A percentile compares a stretch with the other conserved stretches of the same genome.
phyloP scores from a whole-genome alignment of 2,113 vertebrate species.

The Oreochromis aureus region DNA sequence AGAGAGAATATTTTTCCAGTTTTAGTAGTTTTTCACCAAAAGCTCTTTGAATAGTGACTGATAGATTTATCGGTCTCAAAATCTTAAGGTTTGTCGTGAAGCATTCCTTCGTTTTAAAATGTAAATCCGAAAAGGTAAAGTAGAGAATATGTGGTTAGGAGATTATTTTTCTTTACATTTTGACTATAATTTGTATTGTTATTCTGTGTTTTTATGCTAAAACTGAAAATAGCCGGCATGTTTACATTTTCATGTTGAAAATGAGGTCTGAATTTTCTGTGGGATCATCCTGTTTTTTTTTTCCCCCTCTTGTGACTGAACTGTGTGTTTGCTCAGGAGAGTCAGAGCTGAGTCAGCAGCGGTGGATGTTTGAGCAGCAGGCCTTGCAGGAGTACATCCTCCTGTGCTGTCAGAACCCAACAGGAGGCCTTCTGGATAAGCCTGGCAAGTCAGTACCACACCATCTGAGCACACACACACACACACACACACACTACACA shows the following conservation, averaged over 20 bases:
- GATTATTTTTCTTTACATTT: neutral
- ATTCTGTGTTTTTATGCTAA: neutral
- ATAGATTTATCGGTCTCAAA: neutral
- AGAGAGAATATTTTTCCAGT: neutral
- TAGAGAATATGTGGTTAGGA: neutral
- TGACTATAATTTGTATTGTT: neutral
- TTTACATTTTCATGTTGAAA: neutral
- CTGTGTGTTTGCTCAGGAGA: conserved; percentile 72
- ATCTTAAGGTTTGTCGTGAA: neutral
- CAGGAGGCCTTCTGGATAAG: conserved; percentile 90
- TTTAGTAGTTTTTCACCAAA: neutral
- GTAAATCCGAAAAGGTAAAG: neutral
- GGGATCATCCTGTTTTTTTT: neutral
- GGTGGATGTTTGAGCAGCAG: conserved; percentile 94
- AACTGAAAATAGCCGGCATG: neutral
- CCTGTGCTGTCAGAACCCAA: conserved; percentile 93
- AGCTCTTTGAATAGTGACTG: neutral
- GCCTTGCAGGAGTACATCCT: conserved; percentile 97
- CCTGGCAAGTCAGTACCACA: conserved; percentile 90
- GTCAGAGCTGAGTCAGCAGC: conserved; percentile 78
- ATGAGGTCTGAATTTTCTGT: neutral
- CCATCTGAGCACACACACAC: conserved; percentile 21
- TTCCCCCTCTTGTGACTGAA: neutral
- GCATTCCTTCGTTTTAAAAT: neutral
- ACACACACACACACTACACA: neutral